Base-by-base conservation (phyloP, 2,888 invertebrate species). In the Drosophila quinaria region DNA sequence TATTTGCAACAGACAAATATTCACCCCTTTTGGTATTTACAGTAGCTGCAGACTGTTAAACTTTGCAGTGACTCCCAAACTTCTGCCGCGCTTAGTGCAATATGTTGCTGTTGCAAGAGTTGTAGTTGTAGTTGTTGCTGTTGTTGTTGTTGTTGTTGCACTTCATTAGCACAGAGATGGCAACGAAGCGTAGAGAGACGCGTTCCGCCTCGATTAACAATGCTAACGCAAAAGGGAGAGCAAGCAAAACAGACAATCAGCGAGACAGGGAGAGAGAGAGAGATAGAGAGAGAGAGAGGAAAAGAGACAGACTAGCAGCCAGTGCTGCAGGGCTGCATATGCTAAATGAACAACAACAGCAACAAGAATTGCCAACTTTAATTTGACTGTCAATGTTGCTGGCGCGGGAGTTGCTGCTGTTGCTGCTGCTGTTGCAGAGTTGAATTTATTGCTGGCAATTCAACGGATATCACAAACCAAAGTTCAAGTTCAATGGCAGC, bases 401-500 rank as follows among this genome's bases (percentile, higher is more conserved):
- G 59, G 19, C 3, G 68, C 17, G 31, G 35, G 33, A 49, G 66
- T 35, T 52, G 74, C 10, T 50, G 63, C 22, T 52, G 59, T 9
- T 58, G 59, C 15, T 46, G 61, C n/a, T 50, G 42, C n/a, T 62
- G 54, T 15, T 54, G 58, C 63, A 59, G 52, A 33, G 46, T 49
- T 64, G 35, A 72, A 89, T 89, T 87, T 89, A 78, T 80, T 47
- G 84, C 73, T 51, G 62, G 80, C 79, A 76, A 60, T 78, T 81
- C 69, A 25, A 70, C 81, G 75, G 81, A 74, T 73, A 70, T 25
- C 62, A 49, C 35, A 61, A 41, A 63, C 49, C 72, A 78, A 80
- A 81, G 80, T 86, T 90, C 90, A 90, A 90, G 90, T 90, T 90
- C 91, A 90, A 90, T 88, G 90, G 83, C 90, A 83, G 63, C 52